Evolutionary conservation across 2,113 vertebrate genomes (phyloP).

Genomic region (Talpa occidentalis): DNA sequence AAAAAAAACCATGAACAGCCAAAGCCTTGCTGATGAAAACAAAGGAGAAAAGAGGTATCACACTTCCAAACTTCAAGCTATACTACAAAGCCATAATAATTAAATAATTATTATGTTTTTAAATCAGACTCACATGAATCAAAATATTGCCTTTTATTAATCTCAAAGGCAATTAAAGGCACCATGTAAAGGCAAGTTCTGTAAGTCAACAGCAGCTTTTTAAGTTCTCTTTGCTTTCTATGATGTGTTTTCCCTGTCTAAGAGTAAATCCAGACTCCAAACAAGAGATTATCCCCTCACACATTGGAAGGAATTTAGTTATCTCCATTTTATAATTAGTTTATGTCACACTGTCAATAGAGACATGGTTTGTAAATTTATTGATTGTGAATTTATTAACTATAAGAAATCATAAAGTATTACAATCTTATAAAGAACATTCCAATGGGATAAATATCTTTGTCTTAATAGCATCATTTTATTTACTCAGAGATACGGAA

Average conservation of each 20-base stretch:
- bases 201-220: accelerated
- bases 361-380: background rate
- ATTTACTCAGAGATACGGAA: background rate
- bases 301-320: background rate
- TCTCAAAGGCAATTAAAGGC: background rate
- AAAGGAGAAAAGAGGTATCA: too few species aligned
- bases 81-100: too few species aligned
- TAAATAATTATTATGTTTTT: background rate
- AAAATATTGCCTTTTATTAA: background rate
- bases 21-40: too few species aligned
- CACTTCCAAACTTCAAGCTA: too few species aligned
- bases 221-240: background rate
- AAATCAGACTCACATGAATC: background rate
- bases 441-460: background rate
- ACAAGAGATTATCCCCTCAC: background rate
- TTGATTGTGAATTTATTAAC: background rate
- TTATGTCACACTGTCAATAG: background rate
- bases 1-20: too few species aligned
- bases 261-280: background rate
- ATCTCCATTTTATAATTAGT: background rate
- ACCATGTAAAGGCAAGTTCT: background rate
- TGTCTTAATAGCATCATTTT: background rate
- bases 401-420: background rate
- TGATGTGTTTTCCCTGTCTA: background rate
- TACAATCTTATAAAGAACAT: background rate